Conservation (phyloP, 2,113 vertebrate genomes). For the Pseudopipra pipra region DNA sequence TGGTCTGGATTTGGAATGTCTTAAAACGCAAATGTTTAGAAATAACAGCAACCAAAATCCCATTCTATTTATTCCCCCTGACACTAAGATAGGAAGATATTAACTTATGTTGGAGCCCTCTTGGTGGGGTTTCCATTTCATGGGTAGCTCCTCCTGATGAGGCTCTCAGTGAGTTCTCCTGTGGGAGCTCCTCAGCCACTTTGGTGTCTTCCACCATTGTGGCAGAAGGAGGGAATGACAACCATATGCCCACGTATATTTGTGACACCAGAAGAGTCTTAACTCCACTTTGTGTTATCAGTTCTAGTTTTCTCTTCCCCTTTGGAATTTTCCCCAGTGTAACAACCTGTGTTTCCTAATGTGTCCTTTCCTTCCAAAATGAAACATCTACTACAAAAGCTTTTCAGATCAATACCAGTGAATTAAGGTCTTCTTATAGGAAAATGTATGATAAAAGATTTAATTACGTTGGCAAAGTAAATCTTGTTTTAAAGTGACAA, state of each 20-base stretch:
- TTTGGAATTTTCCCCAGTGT: not conserved
- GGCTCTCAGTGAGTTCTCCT: not conserved
- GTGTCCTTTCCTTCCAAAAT: not conserved
- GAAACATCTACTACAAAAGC: conserved; percentile 15
- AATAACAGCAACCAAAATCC: not conserved
- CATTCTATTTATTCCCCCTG: not conserved
- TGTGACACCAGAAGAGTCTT: not conserved
- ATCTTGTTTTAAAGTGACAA: conserved; percentile 49
- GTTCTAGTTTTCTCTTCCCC: not conserved
- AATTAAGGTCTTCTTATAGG: conserved; percentile 41
- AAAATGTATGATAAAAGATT: conserved; percentile 43
- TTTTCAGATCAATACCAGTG: conserved; percentile 8
- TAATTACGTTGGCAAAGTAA: conserved; percentile 52
- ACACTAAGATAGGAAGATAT: not conserved
- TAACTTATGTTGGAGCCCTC: not conserved
- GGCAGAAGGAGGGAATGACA: not conserved
- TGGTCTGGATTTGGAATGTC: not conserved
- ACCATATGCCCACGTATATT: not conserved
- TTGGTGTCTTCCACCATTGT: not conserved
- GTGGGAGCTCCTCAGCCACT: not conserved
- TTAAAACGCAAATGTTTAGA: not conserved
- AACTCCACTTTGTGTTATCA: not conserved
- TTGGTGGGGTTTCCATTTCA: not conserved
- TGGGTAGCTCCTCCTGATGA: not conserved
- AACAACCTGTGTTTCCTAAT: not conserved